phyloP scores from a whole-genome alignment of 2,113 vertebrate species.

The Zeus faber region DNA sequence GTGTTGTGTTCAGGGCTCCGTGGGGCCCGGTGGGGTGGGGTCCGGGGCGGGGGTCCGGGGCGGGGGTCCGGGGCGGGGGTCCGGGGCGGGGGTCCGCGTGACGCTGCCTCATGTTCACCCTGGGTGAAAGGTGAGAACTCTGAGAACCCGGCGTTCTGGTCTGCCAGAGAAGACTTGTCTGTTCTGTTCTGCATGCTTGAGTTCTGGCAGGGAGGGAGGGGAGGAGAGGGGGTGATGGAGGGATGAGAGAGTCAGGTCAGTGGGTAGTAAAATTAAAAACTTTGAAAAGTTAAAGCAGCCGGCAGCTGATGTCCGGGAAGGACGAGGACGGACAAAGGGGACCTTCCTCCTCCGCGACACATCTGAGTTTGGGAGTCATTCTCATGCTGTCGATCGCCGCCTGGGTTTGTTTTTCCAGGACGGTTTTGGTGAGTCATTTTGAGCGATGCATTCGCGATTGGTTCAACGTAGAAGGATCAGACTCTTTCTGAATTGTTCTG shows the following conservation, averaged over 20 bases:
- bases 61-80: too few relatives aligned
- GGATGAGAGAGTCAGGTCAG: slow-evolving; percentile 30
- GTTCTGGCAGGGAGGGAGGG: slow-evolving; percentile 47
- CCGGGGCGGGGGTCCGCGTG: slow-evolving; percentile 30
- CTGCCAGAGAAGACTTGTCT: slow-evolving; percentile 60
- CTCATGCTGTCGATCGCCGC: too few relatives aligned
- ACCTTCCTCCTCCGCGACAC: too few relatives aligned
- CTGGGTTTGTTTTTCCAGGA: too few relatives aligned
- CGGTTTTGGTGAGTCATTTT: too few relatives aligned
- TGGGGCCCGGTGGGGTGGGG: neutral
- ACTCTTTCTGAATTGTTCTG: too few relatives aligned
- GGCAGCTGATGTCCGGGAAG: too few relatives aligned
- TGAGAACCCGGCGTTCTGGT: slow-evolving; percentile 72
- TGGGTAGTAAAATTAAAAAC: slow-evolving; percentile 23
- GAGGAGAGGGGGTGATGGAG: slow-evolving; percentile 23
- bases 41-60: slow-evolving; percentile 33
- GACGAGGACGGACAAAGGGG: too few relatives aligned
- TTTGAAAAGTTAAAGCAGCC: too few relatives aligned
- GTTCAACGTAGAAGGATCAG: too few relatives aligned
- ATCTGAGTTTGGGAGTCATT: too few relatives aligned
- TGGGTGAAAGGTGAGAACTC: slow-evolving; percentile 76
- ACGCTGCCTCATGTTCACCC: slow-evolving; percentile 58
- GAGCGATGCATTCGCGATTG: too few relatives aligned
- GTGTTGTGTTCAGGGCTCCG: slow-evolving; percentile 59
- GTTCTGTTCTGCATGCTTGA: slow-evolving; percentile 73